Conservation (phyloP, 1,140 invertebrate genomes). For the Yoshiicerus persimilis region DNA sequence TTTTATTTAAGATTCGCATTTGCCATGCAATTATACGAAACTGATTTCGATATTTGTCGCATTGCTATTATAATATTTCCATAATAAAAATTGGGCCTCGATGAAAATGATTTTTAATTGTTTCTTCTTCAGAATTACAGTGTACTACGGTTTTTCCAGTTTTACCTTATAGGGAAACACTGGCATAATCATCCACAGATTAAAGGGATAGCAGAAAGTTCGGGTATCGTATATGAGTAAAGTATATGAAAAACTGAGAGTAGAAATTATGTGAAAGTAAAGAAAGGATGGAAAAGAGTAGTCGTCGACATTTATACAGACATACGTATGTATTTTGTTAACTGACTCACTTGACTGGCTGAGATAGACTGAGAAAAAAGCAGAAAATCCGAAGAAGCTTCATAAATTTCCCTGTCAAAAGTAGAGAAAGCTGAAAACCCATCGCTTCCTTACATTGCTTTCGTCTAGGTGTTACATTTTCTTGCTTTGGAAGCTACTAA, state of each 20-base stretch:
- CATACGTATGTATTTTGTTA: background rate
- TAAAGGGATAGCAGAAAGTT: too few species aligned
- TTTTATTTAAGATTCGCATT: too few species aligned
- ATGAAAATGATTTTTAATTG: too few species aligned
- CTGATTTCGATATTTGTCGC: too few species aligned
- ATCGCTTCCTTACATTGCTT: background rate
- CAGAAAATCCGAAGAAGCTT: background rate
- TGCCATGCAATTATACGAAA: too few species aligned
- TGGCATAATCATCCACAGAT: too few species aligned
- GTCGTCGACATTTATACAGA: too few species aligned
- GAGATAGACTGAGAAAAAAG: background rate
- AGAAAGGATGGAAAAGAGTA: background rate
- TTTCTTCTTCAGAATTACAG: too few species aligned
- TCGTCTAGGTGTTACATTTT: background rate
- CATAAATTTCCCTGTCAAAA: conserved; percentile 5
- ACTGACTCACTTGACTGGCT: background rate
- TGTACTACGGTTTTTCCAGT: too few species aligned
- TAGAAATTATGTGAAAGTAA: background rate
- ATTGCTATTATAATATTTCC: too few species aligned
- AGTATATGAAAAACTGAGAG: background rate
- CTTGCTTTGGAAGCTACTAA: background rate
- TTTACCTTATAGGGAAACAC: too few species aligned
- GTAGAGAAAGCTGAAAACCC: background rate
- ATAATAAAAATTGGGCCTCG: too few species aligned
- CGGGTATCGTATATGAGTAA: background rate